Base-by-base conservation (phyloP, 2,113 vertebrate genomes). In the Perca flavescens region DNA sequence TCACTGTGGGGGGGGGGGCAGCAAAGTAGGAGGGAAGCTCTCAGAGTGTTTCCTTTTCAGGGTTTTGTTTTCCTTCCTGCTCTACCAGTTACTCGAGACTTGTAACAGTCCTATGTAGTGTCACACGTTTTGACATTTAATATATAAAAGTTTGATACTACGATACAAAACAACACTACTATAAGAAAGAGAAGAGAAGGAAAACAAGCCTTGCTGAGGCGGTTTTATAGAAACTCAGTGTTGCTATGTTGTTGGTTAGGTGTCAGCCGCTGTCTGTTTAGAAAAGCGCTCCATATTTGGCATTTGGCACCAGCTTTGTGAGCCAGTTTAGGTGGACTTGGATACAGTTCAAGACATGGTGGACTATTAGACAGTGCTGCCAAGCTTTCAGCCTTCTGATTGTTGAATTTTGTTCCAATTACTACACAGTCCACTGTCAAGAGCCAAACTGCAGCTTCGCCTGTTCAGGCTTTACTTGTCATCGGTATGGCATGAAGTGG, bases 1-100 rank as follows among this genome's bases (percentile, higher is more conserved):
- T 88, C 87, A 68, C 83, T 43, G 86, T 22, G 66, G 49, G 40
- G 43, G 40, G 43, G 40, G 53, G 71, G 76, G 79, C 68, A 66
- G 78, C 47, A 82, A 86, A 71, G 61, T 64, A 63, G 69, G 62
- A 70, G 68, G 70, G 75, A 74, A 72, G 47, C 57, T 79, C 64
- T 71, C 49, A 7, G 36, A 81, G 15, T 83, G 60, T 79, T 88
- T 83, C 63, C 78, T 71, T 80, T 68, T 28, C 68, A 70, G 64
- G 72, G 25, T 64, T 89, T 74, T 77, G 85, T 83, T 89, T 90
- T 83, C 79, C 62, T 77, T 81, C 74, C 78, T 79, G 57, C 77
- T 66, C 56, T 14, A 28, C 71, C 64, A 52, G 58, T 89, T 74
- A 60, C 66, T 70, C 73, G 57, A 83, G 28, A 58, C 81, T 69